phyloP scores from a whole-genome alignment of 2,888 invertebrate species.

The Gibbula magus region DNA sequence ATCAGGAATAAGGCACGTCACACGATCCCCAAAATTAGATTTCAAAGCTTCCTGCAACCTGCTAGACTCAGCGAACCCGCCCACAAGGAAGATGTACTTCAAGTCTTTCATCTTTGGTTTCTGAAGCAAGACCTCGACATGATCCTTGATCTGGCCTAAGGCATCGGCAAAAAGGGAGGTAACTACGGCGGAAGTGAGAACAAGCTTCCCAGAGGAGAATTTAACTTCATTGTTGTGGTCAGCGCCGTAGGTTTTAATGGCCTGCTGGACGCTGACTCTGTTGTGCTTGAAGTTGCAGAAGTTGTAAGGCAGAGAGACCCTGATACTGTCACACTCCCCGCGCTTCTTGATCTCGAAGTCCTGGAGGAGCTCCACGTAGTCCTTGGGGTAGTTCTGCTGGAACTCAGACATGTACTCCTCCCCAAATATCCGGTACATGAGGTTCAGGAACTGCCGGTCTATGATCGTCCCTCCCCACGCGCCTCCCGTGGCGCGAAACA shows the following conservation, averaged over 20 bases:
- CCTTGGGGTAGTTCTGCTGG: conserved; percentile 62
- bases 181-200: conserved; percentile 60
- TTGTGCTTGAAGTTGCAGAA: conserved; percentile 67
- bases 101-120: conserved; percentile 63
- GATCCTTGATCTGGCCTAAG: conserved; percentile 56
- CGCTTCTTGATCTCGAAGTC: conserved; percentile 70
- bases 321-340: conserved; percentile 65
- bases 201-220: conserved; percentile 69
- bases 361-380: conserved; percentile 64
- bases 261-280: conserved; percentile 62
- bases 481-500: conserved; percentile 69
- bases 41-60: conserved; percentile 62
- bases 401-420: conserved; percentile 62
- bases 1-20: conserved; percentile 66
- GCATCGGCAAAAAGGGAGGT: conserved; percentile 64
- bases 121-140: conserved; percentile 54
- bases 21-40: conserved; percentile 59
- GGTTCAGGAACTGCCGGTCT: conserved; percentile 62
- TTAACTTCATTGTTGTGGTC: conserved; percentile 57
- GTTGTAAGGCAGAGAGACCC: conserved; percentile 67
- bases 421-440: conserved; percentile 63
- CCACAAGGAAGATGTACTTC: conserved; percentile 65
- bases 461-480: conserved; percentile 70
- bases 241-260: conserved; percentile 61
- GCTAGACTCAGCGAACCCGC: conserved; percentile 67